Evolutionary conservation across 2,797 vertebrate species (phyloP).

Genomic region (Hylomyscus alleni): DNA sequence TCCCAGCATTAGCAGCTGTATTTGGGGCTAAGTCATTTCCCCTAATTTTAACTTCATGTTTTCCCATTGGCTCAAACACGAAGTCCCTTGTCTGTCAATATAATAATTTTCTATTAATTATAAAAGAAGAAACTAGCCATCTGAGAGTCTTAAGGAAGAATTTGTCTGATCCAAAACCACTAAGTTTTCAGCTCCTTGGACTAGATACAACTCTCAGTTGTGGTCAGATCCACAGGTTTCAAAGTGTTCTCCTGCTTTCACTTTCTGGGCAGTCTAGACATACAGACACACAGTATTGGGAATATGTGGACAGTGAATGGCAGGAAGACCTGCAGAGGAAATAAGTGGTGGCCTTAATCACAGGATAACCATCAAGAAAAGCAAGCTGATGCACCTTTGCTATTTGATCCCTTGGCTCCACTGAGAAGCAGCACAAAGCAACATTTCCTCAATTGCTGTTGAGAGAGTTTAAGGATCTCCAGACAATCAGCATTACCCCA

Average conservation of each 20-base stretch:
- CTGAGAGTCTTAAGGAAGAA: conserved; percentile 88
- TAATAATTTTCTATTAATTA: conserved; percentile 87
- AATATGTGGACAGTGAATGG: background rate
- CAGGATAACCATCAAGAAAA: background rate
- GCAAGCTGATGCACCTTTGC: background rate
- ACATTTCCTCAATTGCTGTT: background rate
- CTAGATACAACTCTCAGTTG: conserved; percentile 87
- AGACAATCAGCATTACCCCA: background rate
- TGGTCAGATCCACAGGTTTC: conserved; percentile 89
- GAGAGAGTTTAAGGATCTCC: conserved; percentile 26
- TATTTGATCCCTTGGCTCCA: background rate
- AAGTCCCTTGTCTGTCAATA: conserved; percentile 81
- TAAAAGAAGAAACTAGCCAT: conserved; percentile 85
- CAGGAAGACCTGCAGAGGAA: background rate
- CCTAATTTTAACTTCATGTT: conserved; percentile 77
- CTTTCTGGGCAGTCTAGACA: conserved; percentile 88
- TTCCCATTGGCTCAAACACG: conserved; percentile 78
- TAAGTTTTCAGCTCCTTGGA: conserved; percentile 89
- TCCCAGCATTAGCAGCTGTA: conserved; percentile 78
- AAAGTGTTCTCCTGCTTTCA: conserved; percentile 88
- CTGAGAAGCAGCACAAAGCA: conserved; percentile 27
- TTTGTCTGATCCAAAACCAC: conserved; percentile 88
- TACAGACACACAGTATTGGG: background rate
- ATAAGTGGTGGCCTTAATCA: background rate
- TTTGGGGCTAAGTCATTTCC: conserved; percentile 77